These are phyloP conservation scores for Rhagium mordax DNA, from an alignment of 2,888 invertebrate genomes.

Conservation along the genomic window DNA sequence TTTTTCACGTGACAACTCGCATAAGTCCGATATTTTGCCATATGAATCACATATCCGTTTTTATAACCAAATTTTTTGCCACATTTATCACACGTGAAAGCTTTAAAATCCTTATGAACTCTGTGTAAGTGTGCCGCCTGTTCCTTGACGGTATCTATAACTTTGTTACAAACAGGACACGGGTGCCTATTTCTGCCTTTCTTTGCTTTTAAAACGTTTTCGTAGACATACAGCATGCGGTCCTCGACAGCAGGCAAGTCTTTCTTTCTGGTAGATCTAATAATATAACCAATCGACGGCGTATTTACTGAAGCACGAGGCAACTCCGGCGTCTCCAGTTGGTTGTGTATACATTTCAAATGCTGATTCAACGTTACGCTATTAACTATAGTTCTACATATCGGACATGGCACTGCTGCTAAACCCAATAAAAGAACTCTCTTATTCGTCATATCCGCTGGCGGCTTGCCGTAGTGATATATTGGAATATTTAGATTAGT, in stretches of 20 bases:
- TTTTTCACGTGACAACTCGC: neutral
- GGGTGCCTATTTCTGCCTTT: neutral
- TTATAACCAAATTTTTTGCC: neutral
- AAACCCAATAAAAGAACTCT: neutral
- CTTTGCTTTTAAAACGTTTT: neutral
- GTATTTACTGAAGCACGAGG: too few species aligned
- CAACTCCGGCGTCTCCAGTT: too few species aligned
- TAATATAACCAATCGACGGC: too few species aligned
- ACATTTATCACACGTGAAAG: conserved; percentile 1
- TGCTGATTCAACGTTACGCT: too few species aligned
- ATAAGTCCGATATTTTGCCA: neutral
- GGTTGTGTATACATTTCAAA: too few species aligned
- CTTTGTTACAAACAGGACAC: neutral
- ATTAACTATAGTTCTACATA: neutral
- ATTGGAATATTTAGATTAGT: neutral
- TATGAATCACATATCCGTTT: neutral
- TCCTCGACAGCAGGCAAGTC: neutral
- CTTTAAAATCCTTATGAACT: neutral
- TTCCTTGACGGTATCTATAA: neutral
- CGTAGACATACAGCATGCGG: neutral
- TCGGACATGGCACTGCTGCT: neutral
- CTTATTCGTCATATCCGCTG: neutral
- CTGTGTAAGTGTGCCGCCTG: neutral
- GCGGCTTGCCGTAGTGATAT: neutral
- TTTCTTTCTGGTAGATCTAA: neutral